Conservation (phyloP, 2,113 vertebrate species). For the Prolemur simus region DNA sequence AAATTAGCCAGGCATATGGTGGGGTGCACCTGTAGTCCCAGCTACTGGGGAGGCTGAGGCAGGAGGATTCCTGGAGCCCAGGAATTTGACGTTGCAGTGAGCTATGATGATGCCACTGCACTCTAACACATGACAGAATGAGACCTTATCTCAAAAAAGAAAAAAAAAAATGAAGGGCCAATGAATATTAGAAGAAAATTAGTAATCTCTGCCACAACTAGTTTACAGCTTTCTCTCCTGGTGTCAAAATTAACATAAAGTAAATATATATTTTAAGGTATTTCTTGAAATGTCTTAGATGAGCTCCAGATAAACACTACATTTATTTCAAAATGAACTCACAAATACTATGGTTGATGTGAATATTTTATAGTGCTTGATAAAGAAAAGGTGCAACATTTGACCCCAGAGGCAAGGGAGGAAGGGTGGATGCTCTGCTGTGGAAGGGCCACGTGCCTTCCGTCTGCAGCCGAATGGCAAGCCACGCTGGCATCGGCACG, state of each 20-base stretch:
- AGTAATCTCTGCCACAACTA: neutral
- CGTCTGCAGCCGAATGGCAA: neutral
- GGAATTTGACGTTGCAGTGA: no score
- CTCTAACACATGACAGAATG: no score
- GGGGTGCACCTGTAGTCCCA: no score
- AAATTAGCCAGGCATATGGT: no score
- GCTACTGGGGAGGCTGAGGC: no score
- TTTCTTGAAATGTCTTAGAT: neutral
- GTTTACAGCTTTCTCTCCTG: neutral
- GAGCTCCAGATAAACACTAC: neutral
- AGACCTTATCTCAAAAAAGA: no score
- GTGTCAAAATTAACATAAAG: neutral
- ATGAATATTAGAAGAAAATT: neutral
- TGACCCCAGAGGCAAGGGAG: neutral
- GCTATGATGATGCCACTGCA: no score
- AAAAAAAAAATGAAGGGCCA: no score
- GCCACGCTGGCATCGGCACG: neutral
- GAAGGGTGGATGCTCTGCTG: fast-evolving
- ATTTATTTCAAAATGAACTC: neutral
- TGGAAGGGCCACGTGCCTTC: neutral
- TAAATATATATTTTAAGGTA: neutral
- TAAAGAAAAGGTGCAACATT: neutral
- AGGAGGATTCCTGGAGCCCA: no score
- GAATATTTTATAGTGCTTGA: neutral
- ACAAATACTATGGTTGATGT: neutral